Evolutionary conservation across 2,888 invertebrate genomes (phyloP), one percentile per base, ranked within the genome.

Genomic region (Eutolmus rufibarbis): DNA sequence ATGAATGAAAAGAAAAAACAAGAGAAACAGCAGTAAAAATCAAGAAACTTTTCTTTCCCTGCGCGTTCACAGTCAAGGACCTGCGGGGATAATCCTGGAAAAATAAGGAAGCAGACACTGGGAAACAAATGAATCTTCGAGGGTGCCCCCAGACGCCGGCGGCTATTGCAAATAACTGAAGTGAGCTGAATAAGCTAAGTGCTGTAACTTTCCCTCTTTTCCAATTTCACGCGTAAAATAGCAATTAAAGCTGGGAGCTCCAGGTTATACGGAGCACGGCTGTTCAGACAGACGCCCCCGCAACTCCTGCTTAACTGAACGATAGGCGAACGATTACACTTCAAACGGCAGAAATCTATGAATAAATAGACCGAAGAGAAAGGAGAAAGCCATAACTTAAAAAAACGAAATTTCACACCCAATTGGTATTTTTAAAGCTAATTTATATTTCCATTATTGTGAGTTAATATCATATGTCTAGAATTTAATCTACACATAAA

Each of bases 151-250:
- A 56, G 81, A 81, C 81, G 56, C 81, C 81, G 81, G 31, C 3
- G 81, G 81, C 81, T 56, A 81, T 56, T 81, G 56, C 40, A 81
- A 81, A 81, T 56, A 81, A 81, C 81, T 40, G 81, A 81, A 81
- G 56, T 81, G 81, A 56, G 81, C 51, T 78, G 78, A 88, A 86
- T 82, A 82, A 88, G 87, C 86, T 87, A 78, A 87, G 86, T 85
- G 84, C 85, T 81, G 86, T 88, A 87, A 88, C 87, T 88, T 88
- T 88, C 87, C 86, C 86, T 87, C 87, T 88, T 88, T 88, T 88
- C 86, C 88, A 88, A 88, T 88, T 88, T 88, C 86, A 88, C 88
- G 88, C 88, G 88, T 88, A 87, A 88, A 88, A 88, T 88, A 88
- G 88, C 88, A 88, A 88, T 88, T 88, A 88, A 87, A 87, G 88